These are phyloP conservation scores for Muschampia plurimacula DNA, from an alignment of 2,888 invertebrate species.

Conservation along the genomic window DNA sequence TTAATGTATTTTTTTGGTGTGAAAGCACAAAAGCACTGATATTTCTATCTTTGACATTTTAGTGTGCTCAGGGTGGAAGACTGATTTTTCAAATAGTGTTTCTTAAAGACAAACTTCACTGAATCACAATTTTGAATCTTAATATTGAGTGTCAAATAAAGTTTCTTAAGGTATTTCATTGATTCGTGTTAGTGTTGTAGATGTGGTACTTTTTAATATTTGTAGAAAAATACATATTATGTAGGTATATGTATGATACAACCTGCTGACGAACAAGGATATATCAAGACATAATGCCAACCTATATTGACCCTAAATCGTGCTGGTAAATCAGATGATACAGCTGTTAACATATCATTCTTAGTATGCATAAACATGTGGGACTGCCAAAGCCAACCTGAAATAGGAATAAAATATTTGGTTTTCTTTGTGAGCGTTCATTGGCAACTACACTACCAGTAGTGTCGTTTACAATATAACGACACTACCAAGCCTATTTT, in stretches of 20 bases:
- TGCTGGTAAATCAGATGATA: no score
- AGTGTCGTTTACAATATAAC: no score
- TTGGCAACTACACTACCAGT: no score
- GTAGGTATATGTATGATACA: constrained; percentile 12
- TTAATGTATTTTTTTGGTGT: constrained; percentile 19
- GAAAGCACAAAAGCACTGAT: constrained; percentile 39
- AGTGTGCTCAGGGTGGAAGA: constrained; percentile 79
- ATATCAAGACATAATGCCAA: no score
- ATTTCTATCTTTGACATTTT: constrained; percentile 23
- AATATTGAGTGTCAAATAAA: constrained; percentile 32
- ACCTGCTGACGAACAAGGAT: neutral
- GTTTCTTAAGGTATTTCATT: constrained; percentile 13
- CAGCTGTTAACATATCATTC: no score
- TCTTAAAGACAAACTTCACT: constrained; percentile 59
- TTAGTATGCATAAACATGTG: no score
- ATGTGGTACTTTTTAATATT: constrained; percentile 54
- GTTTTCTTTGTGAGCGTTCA: no score
- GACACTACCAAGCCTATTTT: no score
- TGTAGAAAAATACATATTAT: constrained; percentile 36
- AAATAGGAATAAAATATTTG: no score
- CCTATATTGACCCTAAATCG: no score
- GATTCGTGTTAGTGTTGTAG: constrained; percentile 47
- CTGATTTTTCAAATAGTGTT: constrained; percentile 73
- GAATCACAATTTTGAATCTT: constrained; percentile 42
- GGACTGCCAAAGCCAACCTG: no score